A percentile compares a stretch with the other conserved stretches of the same genome.
Conservation (phyloP, 2,888 invertebrate species). For the Nephrotoma guestfalica region DNA sequence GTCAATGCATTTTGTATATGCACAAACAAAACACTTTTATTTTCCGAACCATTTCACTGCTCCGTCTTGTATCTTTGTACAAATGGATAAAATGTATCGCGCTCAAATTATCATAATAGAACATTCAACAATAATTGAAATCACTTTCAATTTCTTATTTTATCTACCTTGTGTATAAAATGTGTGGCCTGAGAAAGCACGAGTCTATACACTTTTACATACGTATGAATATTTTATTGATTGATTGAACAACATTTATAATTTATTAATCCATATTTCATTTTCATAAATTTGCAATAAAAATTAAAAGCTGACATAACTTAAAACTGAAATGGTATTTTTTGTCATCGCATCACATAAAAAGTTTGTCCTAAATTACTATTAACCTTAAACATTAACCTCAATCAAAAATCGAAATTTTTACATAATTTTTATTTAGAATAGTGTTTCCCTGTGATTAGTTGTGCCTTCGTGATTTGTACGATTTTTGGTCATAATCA, state of each 20-base stretch:
- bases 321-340: background rate
- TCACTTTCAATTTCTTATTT: background rate
- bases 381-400: background rate
- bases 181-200: background rate
- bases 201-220: background rate
- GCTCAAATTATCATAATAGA: background rate
- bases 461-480: background rate
- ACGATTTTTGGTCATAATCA: background rate
- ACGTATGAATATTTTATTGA: background rate
- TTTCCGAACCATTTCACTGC: background rate
- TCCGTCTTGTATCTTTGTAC: background rate
- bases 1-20: background rate
- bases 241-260: background rate
- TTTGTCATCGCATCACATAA: background rate
- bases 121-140: background rate
- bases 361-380: background rate
- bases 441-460: background rate
- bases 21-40: background rate
- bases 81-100: background rate
- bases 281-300: background rate
- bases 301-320: background rate
- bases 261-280: background rate
- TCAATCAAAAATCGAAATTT: background rate
- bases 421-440: background rate
- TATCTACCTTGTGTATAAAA: background rate